Conservation (phyloP, 2,888 invertebrate genomes). For the Drosophila meridionalis region DNA sequence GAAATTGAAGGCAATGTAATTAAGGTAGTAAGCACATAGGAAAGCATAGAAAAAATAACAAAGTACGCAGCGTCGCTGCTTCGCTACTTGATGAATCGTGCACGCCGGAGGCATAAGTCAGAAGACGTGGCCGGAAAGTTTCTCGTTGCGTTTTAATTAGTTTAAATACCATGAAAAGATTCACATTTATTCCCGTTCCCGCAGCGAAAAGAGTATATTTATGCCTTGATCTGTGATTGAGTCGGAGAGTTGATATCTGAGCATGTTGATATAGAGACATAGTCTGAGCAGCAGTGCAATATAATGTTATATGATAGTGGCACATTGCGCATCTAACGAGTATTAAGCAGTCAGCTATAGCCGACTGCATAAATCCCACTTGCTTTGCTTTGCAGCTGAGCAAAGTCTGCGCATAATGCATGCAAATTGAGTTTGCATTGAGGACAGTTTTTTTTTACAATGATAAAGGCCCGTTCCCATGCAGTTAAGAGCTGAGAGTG, state of each 20-base stretch:
- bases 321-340: neutral
- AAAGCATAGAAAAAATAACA: constrained; percentile 44
- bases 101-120: constrained; percentile 17
- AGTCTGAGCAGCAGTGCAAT: neutral
- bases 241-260: neutral
- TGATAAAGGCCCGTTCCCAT: neutral
- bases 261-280: neutral
- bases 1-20: constrained; percentile 63
- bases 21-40: constrained; percentile 58
- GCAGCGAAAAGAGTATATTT: neutral
- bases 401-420: constrained; percentile 45
- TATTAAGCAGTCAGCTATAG: neutral
- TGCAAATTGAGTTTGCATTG: constrained; percentile 59
- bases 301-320: neutral
- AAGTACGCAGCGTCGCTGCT: constrained; percentile 12
- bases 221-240: neutral
- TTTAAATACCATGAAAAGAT: constrained; percentile 37
- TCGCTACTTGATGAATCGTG: constrained; percentile 9
- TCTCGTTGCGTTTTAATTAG: constrained; percentile 48
- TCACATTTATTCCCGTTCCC: neutral
- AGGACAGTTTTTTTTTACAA: constrained; percentile 13
- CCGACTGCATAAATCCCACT: neutral
- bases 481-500: neutral
- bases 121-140: constrained; percentile 17
- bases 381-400: neutral